Evolutionary conservation across 2,797 vertebrate genomes (phyloP).

Genomic region (Glossophaga mutica): DNA sequence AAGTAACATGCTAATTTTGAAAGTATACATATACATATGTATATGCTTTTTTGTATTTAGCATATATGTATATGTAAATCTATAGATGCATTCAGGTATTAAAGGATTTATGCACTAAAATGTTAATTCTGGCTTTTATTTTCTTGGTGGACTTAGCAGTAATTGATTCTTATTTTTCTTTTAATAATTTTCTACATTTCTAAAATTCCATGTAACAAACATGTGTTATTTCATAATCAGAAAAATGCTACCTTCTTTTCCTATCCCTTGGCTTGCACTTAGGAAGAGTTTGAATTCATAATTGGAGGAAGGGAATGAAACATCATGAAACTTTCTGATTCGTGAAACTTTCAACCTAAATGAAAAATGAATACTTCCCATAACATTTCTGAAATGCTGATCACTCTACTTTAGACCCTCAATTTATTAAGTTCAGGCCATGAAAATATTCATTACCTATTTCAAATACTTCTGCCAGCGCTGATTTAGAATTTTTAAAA

Average conservation of each 20-base stretch:
- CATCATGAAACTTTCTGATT: constrained; percentile 37
- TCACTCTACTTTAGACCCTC: constrained; percentile 22
- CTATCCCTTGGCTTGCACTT: constrained; percentile 19
- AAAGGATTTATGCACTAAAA: background rate
- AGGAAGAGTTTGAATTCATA: constrained; percentile 44
- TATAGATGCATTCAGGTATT: background rate
- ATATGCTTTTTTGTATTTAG: background rate
- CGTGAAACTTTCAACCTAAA: constrained; percentile 52
- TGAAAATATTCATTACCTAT: constrained; percentile 47
- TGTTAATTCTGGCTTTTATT: background rate
- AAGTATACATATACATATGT: background rate
- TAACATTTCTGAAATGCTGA: constrained; percentile 52
- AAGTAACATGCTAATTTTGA: background rate
- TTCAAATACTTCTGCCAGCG: constrained; percentile 5
- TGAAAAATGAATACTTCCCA: constrained; percentile 53
- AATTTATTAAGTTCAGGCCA: background rate
- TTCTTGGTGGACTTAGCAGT: background rate
- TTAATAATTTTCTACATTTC: constrained; percentile 49
- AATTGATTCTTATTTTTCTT: constrained; percentile 26
- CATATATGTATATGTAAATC: background rate
- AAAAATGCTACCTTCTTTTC: constrained; percentile 41
- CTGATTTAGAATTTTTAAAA: background rate
- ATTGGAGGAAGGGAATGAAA: constrained; percentile 13
- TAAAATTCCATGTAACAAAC: constrained; percentile 44
- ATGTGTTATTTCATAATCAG: constrained; percentile 38